Conservation (phyloP, 2,113 vertebrate species). For the Protomyctophum bolini region DNA sequence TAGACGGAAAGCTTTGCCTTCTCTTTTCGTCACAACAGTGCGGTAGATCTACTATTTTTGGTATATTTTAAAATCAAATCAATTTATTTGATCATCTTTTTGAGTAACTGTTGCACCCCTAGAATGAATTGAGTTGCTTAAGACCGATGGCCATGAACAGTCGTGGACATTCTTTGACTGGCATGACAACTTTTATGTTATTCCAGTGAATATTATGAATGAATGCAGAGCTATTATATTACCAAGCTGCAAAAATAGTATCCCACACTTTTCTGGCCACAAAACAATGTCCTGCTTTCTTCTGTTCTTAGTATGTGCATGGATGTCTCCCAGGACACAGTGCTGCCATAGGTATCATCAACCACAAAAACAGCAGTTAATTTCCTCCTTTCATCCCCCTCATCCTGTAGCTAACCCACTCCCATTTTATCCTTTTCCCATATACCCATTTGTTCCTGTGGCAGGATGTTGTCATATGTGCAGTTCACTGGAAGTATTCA, state of each 20-base stretch:
- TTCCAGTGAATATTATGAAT: not conserved
- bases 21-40: too few relatives aligned
- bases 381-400: conserved; percentile 22
- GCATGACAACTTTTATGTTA: not conserved
- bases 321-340: not conserved
- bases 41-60: too few relatives aligned
- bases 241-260: too few relatives aligned
- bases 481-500: conserved; percentile 24
- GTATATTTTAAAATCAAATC: too few relatives aligned
- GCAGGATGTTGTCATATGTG: conserved; percentile 32
- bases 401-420: conserved; percentile 18
- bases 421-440: conserved; percentile 3
- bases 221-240: too few relatives aligned
- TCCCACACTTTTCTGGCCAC: not conserved
- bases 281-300: conserved; percentile 14
- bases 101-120: too few relatives aligned
- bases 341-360: not conserved
- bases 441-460: conserved; percentile 13
- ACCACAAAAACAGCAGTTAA: conserved; percentile 29
- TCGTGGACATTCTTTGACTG: not conserved
- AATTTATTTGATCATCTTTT: too few relatives aligned
- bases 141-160: too few relatives aligned
- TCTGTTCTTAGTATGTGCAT: not conserved
- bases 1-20: too few relatives aligned
- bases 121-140: too few relatives aligned